Evolutionary conservation across 2,888 invertebrate species (phyloP), one percentile per base, ranked within the genome.

Genomic region (Adelognathus sp.): DNA sequence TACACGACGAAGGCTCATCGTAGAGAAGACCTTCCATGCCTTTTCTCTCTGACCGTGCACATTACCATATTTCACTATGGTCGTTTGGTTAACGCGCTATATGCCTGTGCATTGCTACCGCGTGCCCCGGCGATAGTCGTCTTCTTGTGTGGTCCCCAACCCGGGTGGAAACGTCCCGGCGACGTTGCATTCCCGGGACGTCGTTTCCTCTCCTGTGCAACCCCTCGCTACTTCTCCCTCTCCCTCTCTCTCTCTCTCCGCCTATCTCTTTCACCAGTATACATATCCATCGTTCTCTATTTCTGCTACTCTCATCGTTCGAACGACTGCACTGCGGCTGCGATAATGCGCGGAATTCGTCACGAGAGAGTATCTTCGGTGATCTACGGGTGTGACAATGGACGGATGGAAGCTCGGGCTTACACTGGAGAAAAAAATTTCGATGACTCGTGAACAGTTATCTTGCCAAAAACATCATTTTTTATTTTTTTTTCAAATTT

Each of bases 51-150:
- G 50, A 80, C 73, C 72, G 79, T 79, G 70, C 88, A n/a, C n/a
- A 88, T 90, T 88, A 90, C 88, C 90, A 89, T 90, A 90, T 90
- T 90, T 90, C 90, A 90, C 86, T 88, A 89, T 88, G 87, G 88
- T 89, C 90, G 87, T 90, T 90, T 89, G 85, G 86, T 85, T 83
- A 74, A 9, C 50, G 50, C 69, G 80, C 81, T 82, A 81, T n/a
- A n/a, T 80, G 76, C 80, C 80, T 74, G 46, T 16, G 64, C 64
- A 46, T 58, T 31, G 27, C 24, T 29, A 16, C 14, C 27, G 18
- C 21, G n/a, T 70, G 70, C 54, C 21, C 60, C 29, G 67, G 60
- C 52, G n/a, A n/a, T 9, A 7, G 44, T 46, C 82, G 79, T 72
- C 86, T 81, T 82, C 86, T 84, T 84, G 89, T 88, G 89, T 89